Percentiles rank a stretch among this genome's conserved stretches.
Conservation (phyloP, 2,113 vertebrate species). For the Montifringilla adamsi region DNA sequence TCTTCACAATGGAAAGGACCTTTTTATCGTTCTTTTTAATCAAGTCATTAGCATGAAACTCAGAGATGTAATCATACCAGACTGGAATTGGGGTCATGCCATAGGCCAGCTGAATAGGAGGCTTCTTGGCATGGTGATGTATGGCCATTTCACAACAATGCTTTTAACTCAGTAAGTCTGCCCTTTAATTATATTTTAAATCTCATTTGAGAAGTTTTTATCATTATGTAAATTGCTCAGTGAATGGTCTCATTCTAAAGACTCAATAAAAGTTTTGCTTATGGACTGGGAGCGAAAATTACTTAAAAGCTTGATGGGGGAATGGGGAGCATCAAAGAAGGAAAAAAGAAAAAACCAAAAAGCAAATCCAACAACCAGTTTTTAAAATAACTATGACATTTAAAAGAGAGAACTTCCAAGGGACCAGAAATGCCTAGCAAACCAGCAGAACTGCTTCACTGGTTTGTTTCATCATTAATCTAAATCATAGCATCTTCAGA, state of each 20-base stretch:
- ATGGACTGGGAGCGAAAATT: constrained; percentile 24
- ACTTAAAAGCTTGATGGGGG: constrained; percentile 6
- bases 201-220: constrained; percentile 69
- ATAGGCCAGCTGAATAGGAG: constrained; percentile 58
- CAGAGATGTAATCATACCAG: constrained; percentile 70
- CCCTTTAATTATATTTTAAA: constrained; percentile 74
- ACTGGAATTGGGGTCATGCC: constrained; percentile 73
- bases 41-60: constrained; percentile 74
- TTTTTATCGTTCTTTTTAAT: constrained; percentile 70
- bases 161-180: constrained; percentile 56
- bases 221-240: constrained; percentile 69
- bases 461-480: background rate
- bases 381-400: background rate
- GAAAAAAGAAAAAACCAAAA: background rate
- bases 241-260: constrained; percentile 53
- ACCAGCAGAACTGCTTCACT: background rate
- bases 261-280: constrained; percentile 45
- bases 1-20: constrained; percentile 58
- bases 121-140: constrained; percentile 67
- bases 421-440: background rate
- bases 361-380: background rate
- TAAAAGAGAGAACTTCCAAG: background rate
- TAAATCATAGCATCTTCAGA: background rate
- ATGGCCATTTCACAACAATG: constrained; percentile 49
- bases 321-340: background rate